These are phyloP conservation scores for Drosophila novamexicana DNA, from an alignment of 1,140 invertebrate species.

Conservation along the genomic window DNA sequence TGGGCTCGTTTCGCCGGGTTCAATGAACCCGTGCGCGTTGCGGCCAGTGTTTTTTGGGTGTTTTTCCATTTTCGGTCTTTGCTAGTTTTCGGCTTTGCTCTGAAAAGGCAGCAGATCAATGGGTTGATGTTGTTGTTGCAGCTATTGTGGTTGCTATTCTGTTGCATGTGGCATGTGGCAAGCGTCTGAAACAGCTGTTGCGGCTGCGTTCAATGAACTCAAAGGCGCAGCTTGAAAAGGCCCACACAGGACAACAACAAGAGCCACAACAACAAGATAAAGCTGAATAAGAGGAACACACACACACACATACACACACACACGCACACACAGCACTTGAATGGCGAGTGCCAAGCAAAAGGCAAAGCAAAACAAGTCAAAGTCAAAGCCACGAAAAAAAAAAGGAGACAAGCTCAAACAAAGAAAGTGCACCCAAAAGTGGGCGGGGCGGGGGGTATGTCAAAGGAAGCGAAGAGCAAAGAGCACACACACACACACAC, in stretches of 20 bases:
- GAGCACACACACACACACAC: slow-evolving; percentile 5
- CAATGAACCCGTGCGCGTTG: slow-evolving; percentile 62
- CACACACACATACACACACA: background rate
- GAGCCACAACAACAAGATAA: slow-evolving; percentile 10
- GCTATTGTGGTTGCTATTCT: slow-evolving; percentile 4
- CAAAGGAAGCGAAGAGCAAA: background rate
- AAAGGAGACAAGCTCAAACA: slow-evolving; percentile 32
- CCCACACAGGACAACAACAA: background rate
- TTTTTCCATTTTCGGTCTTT: slow-evolving; percentile 9
- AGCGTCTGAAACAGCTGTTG: slow-evolving; percentile 41
- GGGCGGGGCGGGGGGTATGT: too few species aligned
- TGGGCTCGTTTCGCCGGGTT: slow-evolving; percentile 19
- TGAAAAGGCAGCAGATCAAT: slow-evolving; percentile 13
- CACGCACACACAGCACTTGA: slow-evolving; percentile 11
- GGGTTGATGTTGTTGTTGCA: slow-evolving; percentile 6
- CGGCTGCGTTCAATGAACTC: slow-evolving; percentile 46
- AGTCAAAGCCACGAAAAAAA: slow-evolving; percentile 36
- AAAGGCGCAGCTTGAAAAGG: slow-evolving; percentile 16
- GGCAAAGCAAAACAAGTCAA: slow-evolving; percentile 23
- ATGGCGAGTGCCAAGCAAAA: background rate
- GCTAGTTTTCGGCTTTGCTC: slow-evolving; percentile 42
- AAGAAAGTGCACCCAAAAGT: slow-evolving; percentile 34
- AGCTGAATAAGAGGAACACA: slow-evolving; percentile 4
- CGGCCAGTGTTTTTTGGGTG: slow-evolving; percentile 22
- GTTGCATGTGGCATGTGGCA: slow-evolving; percentile 25